phyloP scores from a whole-genome alignment of 1,140 invertebrate species.

The Drosophila tropicalis region DNA sequence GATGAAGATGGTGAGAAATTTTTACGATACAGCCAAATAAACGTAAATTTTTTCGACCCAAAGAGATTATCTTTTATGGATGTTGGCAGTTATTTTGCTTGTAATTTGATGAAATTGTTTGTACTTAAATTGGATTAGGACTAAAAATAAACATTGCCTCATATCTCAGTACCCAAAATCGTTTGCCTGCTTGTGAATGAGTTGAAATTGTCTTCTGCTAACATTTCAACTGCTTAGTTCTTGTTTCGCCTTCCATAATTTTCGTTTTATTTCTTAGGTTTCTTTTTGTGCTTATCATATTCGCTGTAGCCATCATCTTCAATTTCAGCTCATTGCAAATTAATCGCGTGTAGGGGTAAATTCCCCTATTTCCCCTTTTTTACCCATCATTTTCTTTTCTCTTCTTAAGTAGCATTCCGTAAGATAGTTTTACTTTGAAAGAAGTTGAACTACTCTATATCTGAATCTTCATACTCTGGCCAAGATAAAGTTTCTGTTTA shows the following conservation, averaged over 20 bases:
- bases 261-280: background rate
- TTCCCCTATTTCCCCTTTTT: background rate
- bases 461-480: no score
- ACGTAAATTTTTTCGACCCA: slow-evolving; percentile 35
- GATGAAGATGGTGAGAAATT: slow-evolving; percentile 44
- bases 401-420: background rate
- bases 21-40: slow-evolving; percentile 27
- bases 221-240: slow-evolving; percentile 19
- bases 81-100: slow-evolving; percentile 6
- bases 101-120: slow-evolving; percentile 13
- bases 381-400: background rate
- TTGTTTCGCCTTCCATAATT: slow-evolving; percentile 13
- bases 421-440: background rate
- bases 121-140: slow-evolving; percentile 5
- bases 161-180: background rate
- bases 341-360: slow-evolving; percentile 49
- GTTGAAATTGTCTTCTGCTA: slow-evolving; percentile 1
- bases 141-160: background rate
- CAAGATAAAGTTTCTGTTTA: no score
- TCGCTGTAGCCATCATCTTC: slow-evolving; percentile 63
- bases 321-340: slow-evolving; percentile 77
- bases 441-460: background rate
- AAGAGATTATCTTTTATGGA: slow-evolving; percentile 51
- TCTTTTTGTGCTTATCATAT: slow-evolving; percentile 36
- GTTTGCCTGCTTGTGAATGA: background rate